phyloP scores from a whole-genome alignment of 2,888 invertebrate genomes.

The Fragum sueziense region DNA sequence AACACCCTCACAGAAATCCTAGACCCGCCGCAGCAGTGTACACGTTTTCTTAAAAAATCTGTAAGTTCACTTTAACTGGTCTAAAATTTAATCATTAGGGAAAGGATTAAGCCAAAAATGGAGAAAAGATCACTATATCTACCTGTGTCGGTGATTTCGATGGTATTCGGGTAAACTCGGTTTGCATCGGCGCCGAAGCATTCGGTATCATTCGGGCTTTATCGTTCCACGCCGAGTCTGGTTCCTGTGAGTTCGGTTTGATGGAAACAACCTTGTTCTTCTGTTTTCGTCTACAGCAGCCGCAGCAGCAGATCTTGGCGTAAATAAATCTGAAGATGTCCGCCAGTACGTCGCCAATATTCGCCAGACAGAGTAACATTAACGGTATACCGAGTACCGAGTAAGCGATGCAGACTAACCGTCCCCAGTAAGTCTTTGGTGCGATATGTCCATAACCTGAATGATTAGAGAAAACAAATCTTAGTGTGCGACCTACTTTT shows the following conservation, averaged over 20 bases:
- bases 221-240: conserved; percentile 68
- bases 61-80: too few relatives aligned
- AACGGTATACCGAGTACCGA: conserved; percentile 83
- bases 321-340: conserved; percentile 84
- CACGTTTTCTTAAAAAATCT: too few relatives aligned
- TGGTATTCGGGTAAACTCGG: conserved; percentile 67
- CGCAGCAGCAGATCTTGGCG: conserved; percentile 81
- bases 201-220: conserved; percentile 61
- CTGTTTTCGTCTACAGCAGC: conserved; percentile 75
- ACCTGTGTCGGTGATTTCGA: conserved; percentile 58
- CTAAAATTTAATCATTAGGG: too few relatives aligned
- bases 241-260: conserved; percentile 62
- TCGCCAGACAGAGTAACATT: conserved; percentile 84
- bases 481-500: too few relatives aligned
- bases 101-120: too few relatives aligned
- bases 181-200: conserved; percentile 52
- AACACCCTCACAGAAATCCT: too few relatives aligned
- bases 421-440: conserved; percentile 82
- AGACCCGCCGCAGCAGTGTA: too few relatives aligned
- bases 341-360: conserved; percentile 84
- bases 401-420: conserved; percentile 82
- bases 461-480: too few relatives aligned
- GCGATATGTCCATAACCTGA: conserved; percentile 82
- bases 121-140: too few relatives aligned
- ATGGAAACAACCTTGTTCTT: conserved; percentile 66